phyloP scores from a whole-genome alignment of 2,113 vertebrate species.

The Phalacrocorax pelagicus region DNA sequence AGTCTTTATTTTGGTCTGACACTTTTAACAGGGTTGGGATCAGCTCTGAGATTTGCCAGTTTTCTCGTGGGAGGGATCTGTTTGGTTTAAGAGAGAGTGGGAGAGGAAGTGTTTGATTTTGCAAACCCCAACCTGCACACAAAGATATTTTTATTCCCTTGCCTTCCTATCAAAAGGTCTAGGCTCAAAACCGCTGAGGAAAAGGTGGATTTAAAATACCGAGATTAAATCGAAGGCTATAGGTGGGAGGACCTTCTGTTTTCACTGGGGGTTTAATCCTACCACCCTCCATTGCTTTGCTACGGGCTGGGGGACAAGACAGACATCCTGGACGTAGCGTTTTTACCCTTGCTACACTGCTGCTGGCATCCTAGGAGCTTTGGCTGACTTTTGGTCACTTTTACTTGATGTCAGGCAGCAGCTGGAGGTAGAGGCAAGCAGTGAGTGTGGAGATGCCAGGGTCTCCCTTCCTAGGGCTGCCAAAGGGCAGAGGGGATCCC shows the following conservation, averaged over 20 bases:
- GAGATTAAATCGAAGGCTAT: not conserved
- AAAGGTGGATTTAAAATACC: not conserved
- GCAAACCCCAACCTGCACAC: not conserved
- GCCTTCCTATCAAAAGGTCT: not conserved
- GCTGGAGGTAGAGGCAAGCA: not conserved
- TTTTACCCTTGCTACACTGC: not conserved
- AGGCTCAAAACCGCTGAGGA: not conserved
- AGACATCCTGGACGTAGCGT: rapidly evolving
- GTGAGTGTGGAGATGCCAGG: not conserved
- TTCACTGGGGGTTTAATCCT: not conserved
- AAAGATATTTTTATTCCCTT: constrained; percentile 26
- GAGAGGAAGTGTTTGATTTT: constrained; percentile 26
- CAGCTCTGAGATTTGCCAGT: not conserved
- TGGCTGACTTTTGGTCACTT: not conserved
- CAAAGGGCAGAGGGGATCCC: not conserved
- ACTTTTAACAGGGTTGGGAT: constrained; percentile 2
- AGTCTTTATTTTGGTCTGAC: constrained; percentile 36
- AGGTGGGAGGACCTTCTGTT: not conserved
- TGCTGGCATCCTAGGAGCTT: not conserved
- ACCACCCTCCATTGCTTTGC: not conserved
- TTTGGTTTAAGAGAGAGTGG: constrained; percentile 26
- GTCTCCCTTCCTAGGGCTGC: not conserved
- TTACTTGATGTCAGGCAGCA: not conserved
- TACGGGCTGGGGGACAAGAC: not conserved
- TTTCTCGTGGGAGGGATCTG: constrained; percentile 19